These are phyloP conservation scores for Fulmarus glacialis DNA, from an alignment of 2,113 vertebrate species.

Conservation along the genomic window DNA sequence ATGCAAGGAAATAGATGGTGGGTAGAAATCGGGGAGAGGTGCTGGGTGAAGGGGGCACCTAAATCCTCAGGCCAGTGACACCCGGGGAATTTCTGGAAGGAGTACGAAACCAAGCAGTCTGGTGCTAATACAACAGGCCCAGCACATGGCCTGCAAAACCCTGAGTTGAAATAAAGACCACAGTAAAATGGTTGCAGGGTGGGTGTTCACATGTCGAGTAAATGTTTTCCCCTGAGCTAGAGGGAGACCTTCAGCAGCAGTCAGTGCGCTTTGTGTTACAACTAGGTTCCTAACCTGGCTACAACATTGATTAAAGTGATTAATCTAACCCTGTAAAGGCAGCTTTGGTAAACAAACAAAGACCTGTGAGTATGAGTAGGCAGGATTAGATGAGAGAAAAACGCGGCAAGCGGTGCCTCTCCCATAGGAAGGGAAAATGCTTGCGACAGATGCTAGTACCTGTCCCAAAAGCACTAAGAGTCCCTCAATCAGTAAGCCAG, in stretches of 20 bases:
- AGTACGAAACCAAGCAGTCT: not conserved
- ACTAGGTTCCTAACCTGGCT: not conserved
- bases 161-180: not conserved
- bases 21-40: not conserved
- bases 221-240: not conserved
- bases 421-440: not conserved
- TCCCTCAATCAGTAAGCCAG: not conserved
- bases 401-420: not conserved
- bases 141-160: not conserved
- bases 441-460: not conserved
- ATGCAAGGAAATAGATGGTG: not conserved
- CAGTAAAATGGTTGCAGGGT: not conserved
- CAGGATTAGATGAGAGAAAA: not conserved
- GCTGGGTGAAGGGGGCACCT: not conserved
- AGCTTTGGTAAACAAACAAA: slow-evolving; percentile 1
- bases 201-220: not conserved
- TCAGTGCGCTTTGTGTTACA: not conserved
- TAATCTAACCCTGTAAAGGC: not conserved
- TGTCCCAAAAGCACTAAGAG: slow-evolving; percentile 1
- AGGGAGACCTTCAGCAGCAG: not conserved
- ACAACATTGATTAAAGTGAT: not conserved
- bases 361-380: not conserved
- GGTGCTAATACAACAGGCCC: not conserved
- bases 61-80: not conserved
- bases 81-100: not conserved